phyloP scores from a whole-genome alignment of 2,888 invertebrate species.

The Athripsodes cinereus region DNA sequence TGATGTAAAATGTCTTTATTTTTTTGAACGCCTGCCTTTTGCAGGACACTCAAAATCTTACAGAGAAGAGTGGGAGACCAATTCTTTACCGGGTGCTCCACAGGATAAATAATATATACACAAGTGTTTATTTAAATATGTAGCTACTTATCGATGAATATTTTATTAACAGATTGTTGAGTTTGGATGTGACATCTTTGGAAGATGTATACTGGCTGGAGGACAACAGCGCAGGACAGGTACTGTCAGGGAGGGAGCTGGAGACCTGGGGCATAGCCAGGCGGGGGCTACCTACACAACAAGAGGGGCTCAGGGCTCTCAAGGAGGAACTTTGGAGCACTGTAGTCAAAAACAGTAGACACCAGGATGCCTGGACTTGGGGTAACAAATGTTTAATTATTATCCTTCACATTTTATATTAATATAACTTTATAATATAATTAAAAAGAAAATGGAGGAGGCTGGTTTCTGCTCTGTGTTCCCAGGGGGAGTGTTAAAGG shows the following conservation, averaged over 20 bases:
- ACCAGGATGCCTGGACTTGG: conserved; percentile 88
- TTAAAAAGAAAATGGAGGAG: no score
- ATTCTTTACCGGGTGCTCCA: no score
- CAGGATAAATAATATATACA: no score
- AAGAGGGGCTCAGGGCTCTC: conserved; percentile 68
- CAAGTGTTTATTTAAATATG: no score
- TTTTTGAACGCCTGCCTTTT: no score
- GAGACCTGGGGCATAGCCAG: conserved; percentile 73
- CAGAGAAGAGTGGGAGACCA: no score
- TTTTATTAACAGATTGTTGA: conserved; percentile 60
- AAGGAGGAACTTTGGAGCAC: conserved; percentile 82
- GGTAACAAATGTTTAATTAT: conserved; percentile 43
- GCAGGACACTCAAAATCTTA: no score
- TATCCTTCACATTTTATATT: neutral
- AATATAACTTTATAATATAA: neutral
- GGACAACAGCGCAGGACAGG: conserved; percentile 69
- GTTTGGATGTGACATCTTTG: conserved; percentile 76
- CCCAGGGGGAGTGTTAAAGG: neutral
- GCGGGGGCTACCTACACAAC: conserved; percentile 76
- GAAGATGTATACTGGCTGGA: conserved; percentile 90
- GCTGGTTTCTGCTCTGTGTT: neutral
- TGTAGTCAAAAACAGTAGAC: conserved; percentile 78
- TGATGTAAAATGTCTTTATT: no score
- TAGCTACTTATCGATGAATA: no score
- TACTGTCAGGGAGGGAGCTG: conserved; percentile 71